Percentiles rank a stretch among this genome's conserved stretches.
Evolutionary conservation across 2,797 vertebrate genomes (phyloP).

Genomic region (Myotis daubentonii): DNA sequence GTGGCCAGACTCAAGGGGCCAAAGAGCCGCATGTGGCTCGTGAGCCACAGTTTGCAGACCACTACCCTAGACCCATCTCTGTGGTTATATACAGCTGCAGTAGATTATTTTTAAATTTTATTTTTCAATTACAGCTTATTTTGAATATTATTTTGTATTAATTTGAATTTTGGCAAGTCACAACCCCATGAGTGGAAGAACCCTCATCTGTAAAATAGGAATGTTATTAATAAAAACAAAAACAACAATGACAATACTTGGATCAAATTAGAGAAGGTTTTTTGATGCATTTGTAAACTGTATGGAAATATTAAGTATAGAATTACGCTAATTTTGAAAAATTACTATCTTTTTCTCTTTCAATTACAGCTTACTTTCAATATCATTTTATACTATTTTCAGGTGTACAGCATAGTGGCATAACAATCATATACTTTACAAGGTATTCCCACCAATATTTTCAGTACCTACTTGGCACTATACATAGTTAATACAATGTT

Average conservation of each 20-base stretch:
- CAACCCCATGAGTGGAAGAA: neutral
- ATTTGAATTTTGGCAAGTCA: slow-evolving; percentile 33
- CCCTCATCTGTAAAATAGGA: neutral
- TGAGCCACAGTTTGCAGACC: too few species aligned
- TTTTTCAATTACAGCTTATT: neutral
- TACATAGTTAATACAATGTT: neutral
- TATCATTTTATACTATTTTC: neutral
- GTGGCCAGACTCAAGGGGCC: too few species aligned
- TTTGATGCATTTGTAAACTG: neutral
- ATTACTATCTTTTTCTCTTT: neutral
- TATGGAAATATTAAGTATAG: neutral
- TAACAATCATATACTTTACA: neutral
- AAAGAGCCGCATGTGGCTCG: too few species aligned
- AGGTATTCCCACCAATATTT: neutral
- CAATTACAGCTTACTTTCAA: neutral
- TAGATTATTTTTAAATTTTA: neutral
- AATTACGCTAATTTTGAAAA: neutral
- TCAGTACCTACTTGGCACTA: neutral
- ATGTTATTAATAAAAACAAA: slow-evolving; percentile 1
- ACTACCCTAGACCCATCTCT: neutral
- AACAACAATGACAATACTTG: neutral
- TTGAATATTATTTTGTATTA: neutral
- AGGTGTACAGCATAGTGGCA: neutral
- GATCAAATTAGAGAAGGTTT: neutral
- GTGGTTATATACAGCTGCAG: neutral